Base-by-base conservation (phyloP, 2,113 vertebrate genomes). In the Otis tarda region DNA sequence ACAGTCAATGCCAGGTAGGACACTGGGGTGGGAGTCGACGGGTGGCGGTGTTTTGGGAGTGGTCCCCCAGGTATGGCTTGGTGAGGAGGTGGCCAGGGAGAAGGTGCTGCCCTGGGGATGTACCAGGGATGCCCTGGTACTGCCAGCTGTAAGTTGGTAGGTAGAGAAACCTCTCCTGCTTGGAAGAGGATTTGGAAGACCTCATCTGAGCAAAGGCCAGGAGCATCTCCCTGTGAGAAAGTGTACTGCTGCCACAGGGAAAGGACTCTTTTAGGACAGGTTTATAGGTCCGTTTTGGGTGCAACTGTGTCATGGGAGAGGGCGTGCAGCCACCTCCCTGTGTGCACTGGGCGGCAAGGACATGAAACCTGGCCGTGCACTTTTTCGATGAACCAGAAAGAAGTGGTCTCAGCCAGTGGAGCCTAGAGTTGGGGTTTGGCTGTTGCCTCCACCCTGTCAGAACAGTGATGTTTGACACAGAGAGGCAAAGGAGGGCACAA, bases 1-100 rank as follows among this genome's bases (percentile, higher is more conserved):
- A 4, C 98, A 98, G 88, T 96, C 97, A 18, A 93, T 98, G 95
- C 97, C 98, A 98, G 98, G 98, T 99, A 98, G 97, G 98, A 81
- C 0, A 1, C 21, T 28, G 53, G 45, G 31, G 0, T 30, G 6
- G 43, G 59, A 61, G 22, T 9, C 2, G 12, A 64, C 33, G 73
- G 49, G 35, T 0, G 7, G 49, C 1, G 1, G 10, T 0, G 0
- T 69, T 74, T 55, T 18, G 35, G 53, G 35, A 15, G 10, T 49
- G 35, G 6, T 4, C 10, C n/a, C 35, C 12, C 12, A 25, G 45
- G 33, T 35, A 35, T 2, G 9, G 13, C 7, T 57, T 0, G 0
- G n/a, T 12, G 28, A 39, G 13, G 6, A 20, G n/a, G 4, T 0
- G 0, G n/a, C 9, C 3, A 9, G 9, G 41, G 4, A 27, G 4